Evolutionary conservation across 2,888 invertebrate genomes (phyloP).

Genomic region (Lithodes maja): DNA sequence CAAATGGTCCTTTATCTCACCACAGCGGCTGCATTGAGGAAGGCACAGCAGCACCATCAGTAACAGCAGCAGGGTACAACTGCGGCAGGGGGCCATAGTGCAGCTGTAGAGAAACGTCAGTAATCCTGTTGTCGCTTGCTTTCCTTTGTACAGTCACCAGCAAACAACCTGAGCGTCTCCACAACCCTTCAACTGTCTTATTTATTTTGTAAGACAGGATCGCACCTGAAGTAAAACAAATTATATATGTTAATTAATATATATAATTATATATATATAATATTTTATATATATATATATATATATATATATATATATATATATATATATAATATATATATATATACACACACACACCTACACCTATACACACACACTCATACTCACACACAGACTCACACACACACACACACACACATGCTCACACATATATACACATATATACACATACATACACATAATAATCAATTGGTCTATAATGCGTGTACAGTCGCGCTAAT

Average conservation of each 20-base stretch:
- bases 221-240: neutral
- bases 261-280: conserved; percentile 30
- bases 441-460: neutral
- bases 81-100: no score
- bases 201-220: no score
- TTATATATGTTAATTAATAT: conserved; percentile 27
- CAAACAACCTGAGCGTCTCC: no score
- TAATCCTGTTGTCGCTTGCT: no score
- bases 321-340: conserved; percentile 21
- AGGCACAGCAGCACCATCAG: neutral
- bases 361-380: conserved; percentile 6
- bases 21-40: neutral
- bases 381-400: conserved; percentile 13
- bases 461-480: neutral
- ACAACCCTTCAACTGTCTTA: no score
- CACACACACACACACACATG: neutral
- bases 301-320: conserved; percentile 48
- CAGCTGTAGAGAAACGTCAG: no score
- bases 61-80: neutral
- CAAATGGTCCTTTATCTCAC: neutral
- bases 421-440: neutral
- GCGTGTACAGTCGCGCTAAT: no score
- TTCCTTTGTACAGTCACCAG: no score
- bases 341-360: neutral
- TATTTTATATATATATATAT: conserved; percentile 40